These are phyloP conservation scores for Oscheius sp. DNA, from an alignment of 2,888 invertebrate genomes.

Conservation along the genomic window DNA sequence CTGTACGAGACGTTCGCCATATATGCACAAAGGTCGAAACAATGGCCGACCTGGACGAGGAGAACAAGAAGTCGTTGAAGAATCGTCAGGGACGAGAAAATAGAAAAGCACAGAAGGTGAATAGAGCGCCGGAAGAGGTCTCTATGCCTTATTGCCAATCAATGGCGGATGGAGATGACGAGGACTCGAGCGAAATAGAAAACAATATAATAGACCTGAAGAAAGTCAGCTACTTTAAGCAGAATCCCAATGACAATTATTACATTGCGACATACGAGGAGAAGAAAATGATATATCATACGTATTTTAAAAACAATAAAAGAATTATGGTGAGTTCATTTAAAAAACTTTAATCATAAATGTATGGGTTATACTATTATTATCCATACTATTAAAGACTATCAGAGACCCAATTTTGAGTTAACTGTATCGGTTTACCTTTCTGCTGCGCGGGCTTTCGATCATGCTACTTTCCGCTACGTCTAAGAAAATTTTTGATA, in stretches of 20 bases:
- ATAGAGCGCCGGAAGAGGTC: background rate
- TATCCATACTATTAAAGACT: too few relatives aligned
- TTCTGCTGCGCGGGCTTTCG: too few relatives aligned
- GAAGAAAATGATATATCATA: background rate
- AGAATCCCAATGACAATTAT: too few relatives aligned
- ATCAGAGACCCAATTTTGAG: too few relatives aligned
- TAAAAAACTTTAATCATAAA: too few relatives aligned
- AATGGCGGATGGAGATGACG: background rate
- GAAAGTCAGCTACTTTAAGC: background rate
- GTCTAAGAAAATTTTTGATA: too few relatives aligned
- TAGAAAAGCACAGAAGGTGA: background rate
- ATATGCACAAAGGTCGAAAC: background rate
- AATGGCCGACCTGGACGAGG: background rate
- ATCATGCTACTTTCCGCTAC: too few relatives aligned
- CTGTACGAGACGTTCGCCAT: background rate
- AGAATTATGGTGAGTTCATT: too few relatives aligned
- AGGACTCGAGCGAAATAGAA: background rate
- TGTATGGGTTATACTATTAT: too few relatives aligned
- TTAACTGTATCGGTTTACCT: too few relatives aligned
- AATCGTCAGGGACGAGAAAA: background rate
- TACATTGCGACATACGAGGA: background rate
- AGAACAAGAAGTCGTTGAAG: background rate
- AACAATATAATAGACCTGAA: background rate
- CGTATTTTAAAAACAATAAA: too few relatives aligned
- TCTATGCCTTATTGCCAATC: background rate